phyloP scores from a whole-genome alignment of 1,140 invertebrate species.

The Papilio xuthus region DNA sequence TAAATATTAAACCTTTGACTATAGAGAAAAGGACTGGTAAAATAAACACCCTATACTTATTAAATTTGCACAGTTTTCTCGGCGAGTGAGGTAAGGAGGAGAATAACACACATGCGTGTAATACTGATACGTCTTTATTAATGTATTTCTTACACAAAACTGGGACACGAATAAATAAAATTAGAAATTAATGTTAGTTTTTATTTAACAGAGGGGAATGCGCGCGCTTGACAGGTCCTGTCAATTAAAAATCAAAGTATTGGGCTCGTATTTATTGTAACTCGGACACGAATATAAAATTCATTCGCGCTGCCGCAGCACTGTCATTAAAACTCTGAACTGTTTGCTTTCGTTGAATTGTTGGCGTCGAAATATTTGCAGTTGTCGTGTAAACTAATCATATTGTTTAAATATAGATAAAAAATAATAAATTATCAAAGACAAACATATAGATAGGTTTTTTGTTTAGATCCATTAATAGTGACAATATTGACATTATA shows the following conservation, averaged over 20 bases:
- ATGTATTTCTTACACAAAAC: neutral
- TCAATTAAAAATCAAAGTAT: neutral
- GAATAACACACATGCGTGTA: neutral
- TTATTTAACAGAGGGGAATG: neutral
- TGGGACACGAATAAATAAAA: neutral
- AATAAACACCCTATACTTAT: neutral
- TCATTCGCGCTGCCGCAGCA: conserved; percentile 15
- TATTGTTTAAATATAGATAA: conserved; percentile 23
- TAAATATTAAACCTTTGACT: conserved; percentile 18
- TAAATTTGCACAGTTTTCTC: neutral
- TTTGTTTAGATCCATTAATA: conserved; percentile 3
- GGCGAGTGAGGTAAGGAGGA: too few species aligned
- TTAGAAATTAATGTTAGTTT: neutral
- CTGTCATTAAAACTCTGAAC: conserved; percentile 28
- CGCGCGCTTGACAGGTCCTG: neutral
- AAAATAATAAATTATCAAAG: conserved; percentile 15
- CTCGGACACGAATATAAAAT: conserved; percentile 35
- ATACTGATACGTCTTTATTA: neutral
- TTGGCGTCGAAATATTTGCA: conserved; percentile 20
- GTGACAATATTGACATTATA: neutral
- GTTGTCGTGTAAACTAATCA: conserved; percentile 32
- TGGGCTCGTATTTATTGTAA: conserved; percentile 30
- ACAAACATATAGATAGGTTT: neutral
- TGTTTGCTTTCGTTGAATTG: conserved; percentile 35
- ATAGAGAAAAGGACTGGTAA: neutral